Percentiles rank a stretch among this genome's conserved stretches.
Conservation (phyloP, 2,888 invertebrate species). For the Ecliptopera silaceata region DNA sequence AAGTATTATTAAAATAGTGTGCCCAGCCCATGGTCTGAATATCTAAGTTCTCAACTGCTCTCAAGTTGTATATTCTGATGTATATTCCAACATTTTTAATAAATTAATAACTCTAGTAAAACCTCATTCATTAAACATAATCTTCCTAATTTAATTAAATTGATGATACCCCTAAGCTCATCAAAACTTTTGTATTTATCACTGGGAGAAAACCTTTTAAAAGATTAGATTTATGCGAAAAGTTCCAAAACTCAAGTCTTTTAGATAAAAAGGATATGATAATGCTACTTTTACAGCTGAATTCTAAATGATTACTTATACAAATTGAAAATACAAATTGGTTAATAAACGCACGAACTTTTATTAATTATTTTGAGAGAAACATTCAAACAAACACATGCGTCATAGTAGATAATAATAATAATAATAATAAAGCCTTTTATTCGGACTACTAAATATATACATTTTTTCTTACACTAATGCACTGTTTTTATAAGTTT, state of each 20-base stretch:
- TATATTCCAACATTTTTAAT: background rate
- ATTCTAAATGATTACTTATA: too few relatives aligned
- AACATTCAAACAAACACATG: too few relatives aligned
- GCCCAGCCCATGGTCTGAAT: background rate
- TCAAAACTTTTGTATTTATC: slow-evolving; percentile 51
- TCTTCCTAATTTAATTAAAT: slow-evolving; percentile 28
- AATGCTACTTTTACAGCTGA: slow-evolving; percentile 32
- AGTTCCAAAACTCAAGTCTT: slow-evolving; percentile 42
- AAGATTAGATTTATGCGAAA: slow-evolving; percentile 53
- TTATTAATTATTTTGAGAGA: too few relatives aligned
- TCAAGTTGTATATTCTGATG: too few relatives aligned
- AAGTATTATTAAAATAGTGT: slow-evolving; percentile 5
- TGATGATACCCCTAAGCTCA: slow-evolving; percentile 43
- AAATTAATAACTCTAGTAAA: slow-evolving; percentile 1
- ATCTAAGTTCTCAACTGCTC: background rate
- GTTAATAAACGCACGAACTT: too few relatives aligned
- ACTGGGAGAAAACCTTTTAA: slow-evolving; percentile 48
- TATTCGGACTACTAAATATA: too few relatives aligned
- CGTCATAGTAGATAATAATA: too few relatives aligned
- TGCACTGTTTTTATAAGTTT: too few relatives aligned
- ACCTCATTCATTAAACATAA: slow-evolving; percentile 10
- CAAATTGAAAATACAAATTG: background rate
- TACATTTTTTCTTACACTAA: too few relatives aligned
- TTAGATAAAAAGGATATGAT: slow-evolving; percentile 32
- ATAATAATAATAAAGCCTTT: too few relatives aligned